Evolutionary conservation across 2,797 vertebrate species (phyloP), one percentile per base, ranked within the genome.

Genomic region (Eulemur rubriventer): DNA sequence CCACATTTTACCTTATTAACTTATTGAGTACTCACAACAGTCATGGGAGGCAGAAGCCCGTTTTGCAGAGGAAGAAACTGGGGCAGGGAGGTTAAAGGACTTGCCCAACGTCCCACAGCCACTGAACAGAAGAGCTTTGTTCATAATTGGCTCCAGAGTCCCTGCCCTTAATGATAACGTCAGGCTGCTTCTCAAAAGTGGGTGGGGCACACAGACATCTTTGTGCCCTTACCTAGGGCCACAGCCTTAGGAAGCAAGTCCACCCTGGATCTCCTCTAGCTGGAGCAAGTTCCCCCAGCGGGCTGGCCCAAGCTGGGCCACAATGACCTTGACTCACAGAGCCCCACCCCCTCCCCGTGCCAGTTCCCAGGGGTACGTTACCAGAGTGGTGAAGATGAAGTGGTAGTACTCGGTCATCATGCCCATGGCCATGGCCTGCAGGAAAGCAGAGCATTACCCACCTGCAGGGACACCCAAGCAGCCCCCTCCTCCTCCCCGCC

Each of bases 331-430:
- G 43, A 11, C 26, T 4, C 0, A 2, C 26, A 41, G 35, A 38
- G 22, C 3, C 70, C 94, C 72, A 10, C 28, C 81, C 78, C 73
- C 26, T 6, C 4, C 63, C 63, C 1, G 0, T 0, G 16, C 75
- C 17, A 1, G 52, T 73, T 14, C 76, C 65, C 24, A 0, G 52
- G 50, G 96, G 92, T 98, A 99, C 99, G 65, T 99, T 99, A 99
- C 99, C 99, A 99, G 99, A 92, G 99, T 99, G 97, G 99, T 99
- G 99, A 99, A 99, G 99, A 99, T 99, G 98, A 99, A 99, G 99
- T 99, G 99, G 99, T 99, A 99, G 98, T 99, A 99, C 96, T 99
- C 99, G 0, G 99, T 99, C 99, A 99, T 99, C 99, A 99, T 99
- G 97, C 99, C 99, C 99, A 99, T 99, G 73, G 99, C 99, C 99